Conservation (phyloP, 2,113 vertebrate genomes). For the Tetrax tetrax region DNA sequence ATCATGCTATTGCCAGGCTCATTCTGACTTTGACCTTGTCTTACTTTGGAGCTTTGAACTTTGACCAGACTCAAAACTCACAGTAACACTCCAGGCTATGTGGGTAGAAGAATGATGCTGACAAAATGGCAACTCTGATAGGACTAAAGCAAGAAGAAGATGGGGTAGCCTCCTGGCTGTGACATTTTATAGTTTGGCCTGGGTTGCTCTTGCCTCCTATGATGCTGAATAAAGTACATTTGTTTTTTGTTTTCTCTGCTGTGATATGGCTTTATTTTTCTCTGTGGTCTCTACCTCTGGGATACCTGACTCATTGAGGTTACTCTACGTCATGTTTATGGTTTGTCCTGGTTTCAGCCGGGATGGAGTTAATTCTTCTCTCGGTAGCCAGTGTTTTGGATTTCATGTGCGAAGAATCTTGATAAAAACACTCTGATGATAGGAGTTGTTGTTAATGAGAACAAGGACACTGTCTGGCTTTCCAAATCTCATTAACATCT, state of each 20-base stretch:
- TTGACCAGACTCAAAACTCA: not conserved
- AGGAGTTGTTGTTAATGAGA: too few relatives aligned
- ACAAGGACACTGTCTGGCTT: too few relatives aligned
- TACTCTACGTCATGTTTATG: not conserved
- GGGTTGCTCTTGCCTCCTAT: not conserved
- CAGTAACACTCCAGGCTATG: not conserved
- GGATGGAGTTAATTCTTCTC: too few relatives aligned
- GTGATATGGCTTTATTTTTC: not conserved
- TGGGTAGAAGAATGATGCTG: not conserved
- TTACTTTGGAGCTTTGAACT: not conserved
- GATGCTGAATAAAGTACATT: not conserved
- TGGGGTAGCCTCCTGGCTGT: not conserved
- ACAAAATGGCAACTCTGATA: not conserved
- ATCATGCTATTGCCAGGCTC: not conserved
- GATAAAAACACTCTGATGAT: too few relatives aligned
- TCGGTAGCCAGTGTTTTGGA: too few relatives aligned
- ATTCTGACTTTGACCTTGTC: not conserved
- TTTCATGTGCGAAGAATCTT: too few relatives aligned
- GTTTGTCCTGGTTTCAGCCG: too few relatives aligned
- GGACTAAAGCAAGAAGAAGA: not conserved
- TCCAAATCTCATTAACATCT: too few relatives aligned
- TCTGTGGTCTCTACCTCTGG: not conserved
- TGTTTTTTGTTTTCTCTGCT: not conserved
- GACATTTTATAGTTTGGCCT: not conserved
- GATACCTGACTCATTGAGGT: not conserved